Base-by-base conservation (phyloP, 2,797 vertebrate genomes). In the Ptychobarbus kaznakovi region DNA sequence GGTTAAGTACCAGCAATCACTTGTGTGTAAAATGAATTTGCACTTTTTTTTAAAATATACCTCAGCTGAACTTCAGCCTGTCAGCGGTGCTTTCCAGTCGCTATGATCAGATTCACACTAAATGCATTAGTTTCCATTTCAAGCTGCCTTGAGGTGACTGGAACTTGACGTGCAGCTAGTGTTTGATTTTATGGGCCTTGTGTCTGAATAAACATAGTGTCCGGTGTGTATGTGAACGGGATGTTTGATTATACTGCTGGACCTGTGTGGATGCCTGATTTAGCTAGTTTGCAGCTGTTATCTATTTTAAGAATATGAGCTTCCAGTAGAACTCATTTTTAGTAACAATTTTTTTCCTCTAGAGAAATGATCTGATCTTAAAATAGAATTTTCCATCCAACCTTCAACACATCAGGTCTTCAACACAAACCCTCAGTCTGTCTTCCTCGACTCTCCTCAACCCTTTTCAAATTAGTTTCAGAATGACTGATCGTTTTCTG, bases 131-230 rank as follows among this genome's bases (percentile, higher is more conserved):
- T 73, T 80, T 80, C 53, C 68, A 51, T 85, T 80, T 65, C 22
- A 63, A 32, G 76, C 63, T 51, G 77, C 77, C 83, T 80, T 80
- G 77, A 80, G 77, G 77, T 42, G 42, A 80, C 77, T 49, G 20
- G 38, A 46, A 28, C 38, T 18, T 58, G 20, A 15, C 28, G 79
- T 77, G 69, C 15, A 40, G 63, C 66, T 58, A 18, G 46, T 79
- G 75, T 84, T 80, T 85, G 77, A 85, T 85, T 85, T 85, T 80
- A 85, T 53, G 76, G 42, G 42, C 42, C 44, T 80, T 10, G 35
- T 46, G 77, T 80, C 32, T 49, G 56, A 65, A 72, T 58, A 79
- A 56, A 78, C 49, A 81, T 69, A 28, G 53, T 76, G 72, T 56
- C 65, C 51, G 32, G 63, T 53, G 72, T 83, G 56, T 63, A 35